Percentiles rank a stretch among this genome's conserved stretches.
Conservation (phyloP, 2,113 vertebrate species). For the Meleagris gallopavo region DNA sequence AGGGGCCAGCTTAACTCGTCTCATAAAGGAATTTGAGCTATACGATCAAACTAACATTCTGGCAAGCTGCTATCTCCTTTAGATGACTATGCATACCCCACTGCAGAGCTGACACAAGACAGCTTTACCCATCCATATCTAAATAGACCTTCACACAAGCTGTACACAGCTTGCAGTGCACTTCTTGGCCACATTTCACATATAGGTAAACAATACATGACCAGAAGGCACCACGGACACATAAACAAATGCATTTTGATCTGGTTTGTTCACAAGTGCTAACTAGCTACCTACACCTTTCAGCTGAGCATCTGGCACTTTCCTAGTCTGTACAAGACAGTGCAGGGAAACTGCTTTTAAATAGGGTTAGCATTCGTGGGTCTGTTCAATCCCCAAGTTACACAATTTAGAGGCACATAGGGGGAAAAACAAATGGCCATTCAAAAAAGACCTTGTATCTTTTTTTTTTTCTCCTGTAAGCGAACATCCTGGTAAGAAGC, state of each 20-base stretch:
- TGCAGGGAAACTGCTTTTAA: background rate
- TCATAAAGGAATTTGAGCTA: background rate
- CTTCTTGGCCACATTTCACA: background rate
- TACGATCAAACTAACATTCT: background rate
- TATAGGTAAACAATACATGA: background rate
- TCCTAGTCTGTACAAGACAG: background rate
- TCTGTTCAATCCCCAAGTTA: background rate
- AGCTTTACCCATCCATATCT: background rate
- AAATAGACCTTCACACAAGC: background rate
- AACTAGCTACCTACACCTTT: background rate
- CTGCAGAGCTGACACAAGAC: fast-evolving
- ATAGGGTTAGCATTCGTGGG: background rate
- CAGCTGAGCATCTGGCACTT: background rate
- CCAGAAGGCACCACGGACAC: background rate
- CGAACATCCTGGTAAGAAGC: background rate
- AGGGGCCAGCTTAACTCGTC: background rate
- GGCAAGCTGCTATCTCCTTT: background rate
- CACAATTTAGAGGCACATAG: background rate
- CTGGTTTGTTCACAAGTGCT: background rate
- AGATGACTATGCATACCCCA: background rate
- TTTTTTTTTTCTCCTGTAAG: background rate
- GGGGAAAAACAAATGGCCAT: background rate
- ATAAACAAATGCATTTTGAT: background rate
- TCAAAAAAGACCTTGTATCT: background rate
- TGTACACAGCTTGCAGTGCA: background rate